Base-by-base conservation (phyloP, 2,113 vertebrate species). In the Leptobrachium leishanense region DNA sequence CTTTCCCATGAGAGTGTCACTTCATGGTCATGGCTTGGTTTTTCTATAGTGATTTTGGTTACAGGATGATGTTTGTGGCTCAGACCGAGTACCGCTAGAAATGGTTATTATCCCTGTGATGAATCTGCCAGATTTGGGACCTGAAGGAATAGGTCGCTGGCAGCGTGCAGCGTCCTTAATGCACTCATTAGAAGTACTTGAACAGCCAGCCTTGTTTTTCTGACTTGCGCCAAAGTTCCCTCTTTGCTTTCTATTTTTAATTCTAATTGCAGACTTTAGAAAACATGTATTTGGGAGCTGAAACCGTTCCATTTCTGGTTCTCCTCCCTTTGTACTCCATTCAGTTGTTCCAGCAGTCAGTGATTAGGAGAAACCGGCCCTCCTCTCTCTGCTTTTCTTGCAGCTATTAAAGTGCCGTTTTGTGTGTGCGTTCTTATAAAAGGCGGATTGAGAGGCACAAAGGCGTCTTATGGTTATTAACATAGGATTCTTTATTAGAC, bases 371-470 rank as follows among this genome's bases (percentile, higher is more conserved):
- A 81, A 74, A 6, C 20, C 64, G 46, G 55, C 39, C 42, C 31
- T 67, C 69, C 39, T 63, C 67, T 66, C 59, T 82, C 75, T 72
- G 78, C 39, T 31, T 87, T 85, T 71, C 82, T 84, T 84, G 63
- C 82, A 83, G 83, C 83, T 82, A 82, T 82, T 64, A 66, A 72
- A 73, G 65, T 75, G 85, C 69, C 85, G 20, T 43, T 43, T 67
- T 75, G 10, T 6, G 84, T 31, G 41, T 43, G 20, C 66, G 2
- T 6, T 75, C 43, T 76, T 76, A 57, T 55, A 7, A 62, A 68
- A 71, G 43, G 12, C n/a, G 75, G 67, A 70, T 77, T 77, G 76
- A 63, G 31, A 43, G 40, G 57, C 41, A 77, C 55, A 77, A 77
- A 70, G 12, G 76, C 55, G 41, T 76, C 53, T 69, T 53, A 59